Evolutionary conservation across 2,797 vertebrate species (phyloP).

Genomic region (Eulemur rubriventer): DNA sequence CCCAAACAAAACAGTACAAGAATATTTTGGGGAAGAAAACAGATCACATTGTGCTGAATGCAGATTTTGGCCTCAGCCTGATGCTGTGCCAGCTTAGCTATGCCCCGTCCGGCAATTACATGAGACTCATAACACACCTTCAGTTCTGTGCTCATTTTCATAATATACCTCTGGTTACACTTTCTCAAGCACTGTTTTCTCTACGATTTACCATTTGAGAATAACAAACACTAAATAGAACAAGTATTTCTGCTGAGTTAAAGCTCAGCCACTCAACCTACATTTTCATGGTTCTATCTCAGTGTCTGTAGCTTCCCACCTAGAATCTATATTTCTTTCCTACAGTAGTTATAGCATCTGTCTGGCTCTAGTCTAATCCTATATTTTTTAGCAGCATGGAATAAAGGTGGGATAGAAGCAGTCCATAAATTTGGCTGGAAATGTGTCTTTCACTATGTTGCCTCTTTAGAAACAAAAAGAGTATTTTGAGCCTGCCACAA

Average conservation of each 20-base stretch:
- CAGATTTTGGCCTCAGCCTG: not conserved
- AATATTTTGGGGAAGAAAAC: not conserved
- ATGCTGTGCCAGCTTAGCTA: not conserved
- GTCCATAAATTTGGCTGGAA: constrained; percentile 70
- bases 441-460: constrained; percentile 61
- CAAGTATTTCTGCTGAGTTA: constrained; percentile 73
- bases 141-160: constrained; percentile 40
- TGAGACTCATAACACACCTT: not conserved
- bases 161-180: constrained; percentile 56
- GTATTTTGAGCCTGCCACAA: constrained; percentile 28
- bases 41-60: constrained; percentile 31
- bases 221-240: constrained; percentile 69
- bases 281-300: constrained; percentile 65
- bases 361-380: constrained; percentile 65
- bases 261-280: constrained; percentile 33
- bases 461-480: constrained; percentile 63
- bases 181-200: constrained; percentile 47
- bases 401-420: constrained; percentile 64
- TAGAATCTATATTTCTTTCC: constrained; percentile 72
- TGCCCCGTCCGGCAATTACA: not conserved
- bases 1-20: constrained; percentile 45
- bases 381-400: constrained; percentile 67
- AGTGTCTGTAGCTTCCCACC: constrained; percentile 36
- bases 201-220: constrained; percentile 63
- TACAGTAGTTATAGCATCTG: constrained; percentile 76